These are phyloP conservation scores for Drosophila algonquin DNA, from an alignment of 2,888 invertebrate species.

Conservation along the genomic window DNA sequence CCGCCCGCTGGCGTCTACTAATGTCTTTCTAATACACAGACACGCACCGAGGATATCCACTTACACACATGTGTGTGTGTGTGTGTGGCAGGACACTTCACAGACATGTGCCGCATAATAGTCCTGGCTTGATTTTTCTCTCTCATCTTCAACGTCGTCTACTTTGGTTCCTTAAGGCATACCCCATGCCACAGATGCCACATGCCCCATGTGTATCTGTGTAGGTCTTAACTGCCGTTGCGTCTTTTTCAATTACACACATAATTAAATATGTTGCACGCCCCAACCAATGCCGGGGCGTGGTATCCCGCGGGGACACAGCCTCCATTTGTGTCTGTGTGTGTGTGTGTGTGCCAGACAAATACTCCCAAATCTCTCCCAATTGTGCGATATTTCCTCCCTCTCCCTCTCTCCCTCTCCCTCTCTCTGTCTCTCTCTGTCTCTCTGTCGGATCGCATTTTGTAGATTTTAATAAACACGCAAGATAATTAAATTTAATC, in stretches of 20 bases:
- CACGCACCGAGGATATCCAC: constrained; percentile 46
- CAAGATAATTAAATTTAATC: constrained; percentile 78
- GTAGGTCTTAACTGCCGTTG: constrained; percentile 69
- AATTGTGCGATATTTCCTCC: constrained; percentile 61
- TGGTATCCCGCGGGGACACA: constrained; percentile 55
- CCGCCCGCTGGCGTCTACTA: constrained; percentile 54
- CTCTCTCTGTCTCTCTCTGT: not conserved
- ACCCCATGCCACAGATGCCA: not conserved
- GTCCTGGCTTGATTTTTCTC: constrained; percentile 66
- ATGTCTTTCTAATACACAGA: constrained; percentile 73
- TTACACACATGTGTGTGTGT: not conserved
- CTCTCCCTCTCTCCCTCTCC: too few species aligned
- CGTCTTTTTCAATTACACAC: constrained; percentile 77
- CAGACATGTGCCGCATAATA: constrained; percentile 64
- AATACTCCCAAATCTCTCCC: constrained; percentile 70
- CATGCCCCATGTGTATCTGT: not conserved
- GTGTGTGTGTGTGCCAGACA: constrained; percentile 25
- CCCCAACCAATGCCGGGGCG: constrained; percentile 30
- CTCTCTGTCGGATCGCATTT: constrained; percentile 56
- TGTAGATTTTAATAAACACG: constrained; percentile 76
- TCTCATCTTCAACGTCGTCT: constrained; percentile 15
- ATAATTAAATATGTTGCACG: constrained; percentile 74
- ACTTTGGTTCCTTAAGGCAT: constrained; percentile 19
- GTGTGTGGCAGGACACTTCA: constrained; percentile 28
- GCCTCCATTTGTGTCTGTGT: constrained; percentile 20